Percentiles rank a stretch among this genome's conserved stretches.
Conservation (phyloP, 1,140 invertebrate genomes). For the Zaprionus kolodkinae region DNA sequence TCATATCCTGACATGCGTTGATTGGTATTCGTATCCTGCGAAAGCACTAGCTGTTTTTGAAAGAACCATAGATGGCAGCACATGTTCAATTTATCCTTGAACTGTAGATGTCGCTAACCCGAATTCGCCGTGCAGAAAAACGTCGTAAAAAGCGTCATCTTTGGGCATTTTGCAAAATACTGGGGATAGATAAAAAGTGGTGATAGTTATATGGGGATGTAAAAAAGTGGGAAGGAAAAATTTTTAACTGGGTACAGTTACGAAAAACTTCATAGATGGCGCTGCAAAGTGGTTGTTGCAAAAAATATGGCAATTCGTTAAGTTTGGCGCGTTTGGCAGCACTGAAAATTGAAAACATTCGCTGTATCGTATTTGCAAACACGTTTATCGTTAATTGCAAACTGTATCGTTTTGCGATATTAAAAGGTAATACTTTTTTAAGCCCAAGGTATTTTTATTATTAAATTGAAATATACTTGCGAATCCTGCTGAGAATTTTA, state of each 20-base stretch:
- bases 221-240: slow-evolving; percentile 15
- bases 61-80: not conserved
- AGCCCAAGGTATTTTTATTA: not conserved
- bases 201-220: not conserved
- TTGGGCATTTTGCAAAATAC: not conserved
- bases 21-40: no score
- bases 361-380: not conserved
- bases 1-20: not conserved
- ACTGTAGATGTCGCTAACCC: slow-evolving; percentile 13
- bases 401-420: not conserved
- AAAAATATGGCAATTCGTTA: not conserved
- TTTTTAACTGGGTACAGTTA: not conserved
- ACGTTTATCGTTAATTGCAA: not conserved
- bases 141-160: slow-evolving; percentile 8
- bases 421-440: not conserved
- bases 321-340: not conserved
- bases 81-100: not conserved
- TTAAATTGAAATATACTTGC: not conserved
- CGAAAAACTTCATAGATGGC: slow-evolving; percentile 13
- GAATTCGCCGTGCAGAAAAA: slow-evolving; percentile 20
- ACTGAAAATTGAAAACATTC: not conserved
- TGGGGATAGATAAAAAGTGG: slow-evolving; percentile 4
- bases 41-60: no score
- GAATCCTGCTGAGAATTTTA: not conserved
- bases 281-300: not conserved